Evolutionary conservation across 2,888 invertebrate species (phyloP).

Genomic region (Habrosyne pyritoides): DNA sequence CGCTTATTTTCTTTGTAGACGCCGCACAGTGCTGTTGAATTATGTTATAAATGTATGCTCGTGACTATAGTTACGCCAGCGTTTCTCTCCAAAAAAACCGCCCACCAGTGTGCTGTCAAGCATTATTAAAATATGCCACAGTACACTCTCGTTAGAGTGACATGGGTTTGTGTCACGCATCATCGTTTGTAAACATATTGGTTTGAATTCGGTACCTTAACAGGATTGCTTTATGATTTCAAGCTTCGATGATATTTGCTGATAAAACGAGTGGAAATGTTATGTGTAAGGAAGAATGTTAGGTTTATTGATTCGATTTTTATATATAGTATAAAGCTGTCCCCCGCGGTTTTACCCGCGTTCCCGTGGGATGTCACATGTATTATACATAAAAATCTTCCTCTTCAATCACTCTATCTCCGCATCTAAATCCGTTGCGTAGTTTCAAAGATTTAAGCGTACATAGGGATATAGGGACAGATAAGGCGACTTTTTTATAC

Average conservation of each 20-base stretch:
- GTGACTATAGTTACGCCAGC: neutral
- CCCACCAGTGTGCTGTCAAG: neutral
- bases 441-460: too few species aligned
- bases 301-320: neutral
- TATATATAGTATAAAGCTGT: too few species aligned
- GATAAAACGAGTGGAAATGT: slow-evolving; percentile 25
- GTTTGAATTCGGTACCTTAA: slow-evolving; percentile 34
- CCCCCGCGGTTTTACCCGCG: too few species aligned
- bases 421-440: too few species aligned
- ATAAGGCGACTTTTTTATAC: too few species aligned
- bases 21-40: too few species aligned
- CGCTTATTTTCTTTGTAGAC: too few species aligned
- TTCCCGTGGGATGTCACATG: too few species aligned
- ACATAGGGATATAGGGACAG: too few species aligned
- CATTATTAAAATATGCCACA: slow-evolving; percentile 9
- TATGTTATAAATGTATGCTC: too few species aligned
- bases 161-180: slow-evolving; percentile 50
- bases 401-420: too few species aligned
- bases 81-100: slow-evolving; percentile 7
- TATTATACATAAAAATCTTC: too few species aligned
- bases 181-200: slow-evolving; percentile 42
- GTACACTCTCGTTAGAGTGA: slow-evolving; percentile 56
- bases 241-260: slow-evolving; percentile 33
- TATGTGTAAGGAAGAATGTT: neutral
- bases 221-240: slow-evolving; percentile 21